These are phyloP conservation scores for Abscondita cerata DNA, from an alignment of 2,888 invertebrate species.

Conservation along the genomic window DNA sequence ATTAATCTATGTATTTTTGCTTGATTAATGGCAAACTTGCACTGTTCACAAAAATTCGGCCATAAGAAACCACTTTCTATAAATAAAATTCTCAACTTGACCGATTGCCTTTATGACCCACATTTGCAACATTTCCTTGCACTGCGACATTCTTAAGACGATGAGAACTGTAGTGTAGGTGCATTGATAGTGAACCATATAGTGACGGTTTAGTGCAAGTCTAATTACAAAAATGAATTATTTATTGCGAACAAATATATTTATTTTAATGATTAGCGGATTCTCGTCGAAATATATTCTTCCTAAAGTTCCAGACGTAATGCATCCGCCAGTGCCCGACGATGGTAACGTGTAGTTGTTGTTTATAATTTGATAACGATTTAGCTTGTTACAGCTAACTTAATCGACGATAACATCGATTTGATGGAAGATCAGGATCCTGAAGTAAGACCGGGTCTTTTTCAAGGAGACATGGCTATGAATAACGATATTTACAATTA, in stretches of 20 bases:
- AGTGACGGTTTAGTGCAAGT: constrained; percentile 7
- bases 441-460: constrained; percentile 70
- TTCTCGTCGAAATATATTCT: constrained; percentile 45
- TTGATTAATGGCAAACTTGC: not conserved
- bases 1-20: no score
- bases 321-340: constrained; percentile 60
- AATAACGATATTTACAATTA: constrained; percentile 66
- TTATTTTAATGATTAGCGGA: constrained; percentile 6
- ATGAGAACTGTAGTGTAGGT: constrained; percentile 19
- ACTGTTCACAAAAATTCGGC: not conserved
- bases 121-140: constrained; percentile 13
- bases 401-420: constrained; percentile 13
- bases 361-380: constrained; percentile 1
- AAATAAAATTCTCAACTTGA: constrained; percentile 17
- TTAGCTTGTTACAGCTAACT: constrained; percentile 16
- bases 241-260: constrained; percentile 11
- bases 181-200: constrained; percentile 10
- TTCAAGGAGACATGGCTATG: constrained; percentile 74
- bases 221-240: constrained; percentile 17
- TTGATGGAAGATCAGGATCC: constrained; percentile 62
- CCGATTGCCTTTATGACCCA: constrained; percentile 30
- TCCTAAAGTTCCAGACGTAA: constrained; percentile 58
- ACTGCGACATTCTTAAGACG: constrained; percentile 23
- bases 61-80: constrained; percentile 1
- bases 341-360: constrained; percentile 51